Evolutionary conservation across 2,888 invertebrate genomes (phyloP).

Genomic region (Allacma fusca): DNA sequence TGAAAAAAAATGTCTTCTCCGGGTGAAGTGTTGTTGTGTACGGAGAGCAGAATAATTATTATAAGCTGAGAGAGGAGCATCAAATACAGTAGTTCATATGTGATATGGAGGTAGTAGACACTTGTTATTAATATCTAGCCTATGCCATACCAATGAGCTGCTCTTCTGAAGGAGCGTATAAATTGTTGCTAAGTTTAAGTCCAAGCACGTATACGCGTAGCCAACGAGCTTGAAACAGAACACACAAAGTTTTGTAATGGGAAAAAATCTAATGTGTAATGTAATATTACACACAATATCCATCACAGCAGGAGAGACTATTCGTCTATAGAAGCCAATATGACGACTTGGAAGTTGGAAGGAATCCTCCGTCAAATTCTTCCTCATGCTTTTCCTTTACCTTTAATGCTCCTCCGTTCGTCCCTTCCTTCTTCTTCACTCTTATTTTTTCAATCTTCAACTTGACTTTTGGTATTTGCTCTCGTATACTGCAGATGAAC

Average conservation of each 20-base stretch:
- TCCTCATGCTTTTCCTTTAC: neutral
- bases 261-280: conserved; percentile 12
- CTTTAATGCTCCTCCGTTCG: neutral
- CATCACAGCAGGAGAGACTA: conserved; percentile 37
- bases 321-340: conserved; percentile 36
- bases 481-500: too few species aligned
- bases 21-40: too few species aligned
- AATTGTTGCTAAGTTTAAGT: conserved; percentile 20
- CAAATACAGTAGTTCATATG: too few species aligned
- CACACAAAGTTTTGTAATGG: neutral
- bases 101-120: neutral
- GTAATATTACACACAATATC: conserved; percentile 37
- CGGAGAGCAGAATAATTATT: too few species aligned
- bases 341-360: conserved; percentile 20
- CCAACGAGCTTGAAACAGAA: conserved; percentile 17
- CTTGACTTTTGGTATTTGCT: too few species aligned
- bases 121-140: neutral
- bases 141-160: conserved; percentile 3
- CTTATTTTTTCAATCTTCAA: neutral
- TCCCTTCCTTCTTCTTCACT: neutral
- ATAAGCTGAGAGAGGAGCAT: too few species aligned
- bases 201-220: conserved; percentile 22
- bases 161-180: neutral
- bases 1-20: neutral
- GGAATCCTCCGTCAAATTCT: neutral